phyloP scores from a whole-genome alignment of 2,113 vertebrate genomes.

The Tragelaphus imberbis region DNA sequence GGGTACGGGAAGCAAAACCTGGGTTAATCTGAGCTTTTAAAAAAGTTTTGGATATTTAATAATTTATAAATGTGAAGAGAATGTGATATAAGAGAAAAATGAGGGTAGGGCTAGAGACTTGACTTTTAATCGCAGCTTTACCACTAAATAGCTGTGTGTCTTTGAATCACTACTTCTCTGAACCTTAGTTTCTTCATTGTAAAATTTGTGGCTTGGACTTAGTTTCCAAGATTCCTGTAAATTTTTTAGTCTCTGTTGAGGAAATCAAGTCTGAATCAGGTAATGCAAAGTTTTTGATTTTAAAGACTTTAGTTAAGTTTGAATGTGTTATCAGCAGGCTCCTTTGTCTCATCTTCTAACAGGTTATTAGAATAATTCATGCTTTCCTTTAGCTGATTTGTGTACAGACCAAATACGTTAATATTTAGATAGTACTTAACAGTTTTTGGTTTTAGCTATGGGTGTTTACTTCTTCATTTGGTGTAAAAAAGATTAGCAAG shows the following conservation, averaged over 20 bases:
- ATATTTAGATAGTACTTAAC: not conserved
- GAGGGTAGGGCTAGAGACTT: not conserved
- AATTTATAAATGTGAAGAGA: not conserved
- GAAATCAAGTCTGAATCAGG: not conserved
- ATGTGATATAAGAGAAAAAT: not conserved
- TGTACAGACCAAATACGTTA: not conserved
- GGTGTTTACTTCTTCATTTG: not conserved
- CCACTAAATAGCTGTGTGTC: not conserved
- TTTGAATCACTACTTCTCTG: conserved; percentile 7
- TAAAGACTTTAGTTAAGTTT: not conserved
- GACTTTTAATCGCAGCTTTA: not conserved
- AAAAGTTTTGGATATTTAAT: not conserved
- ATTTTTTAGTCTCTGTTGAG: not conserved
- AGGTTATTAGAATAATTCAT: not conserved
- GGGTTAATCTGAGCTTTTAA: not conserved
- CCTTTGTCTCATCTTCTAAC: not conserved
- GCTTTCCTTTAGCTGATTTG: not conserved
- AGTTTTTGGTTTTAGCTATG: not conserved
- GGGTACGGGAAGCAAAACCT: conserved; percentile 10
- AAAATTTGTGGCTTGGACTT: not conserved
- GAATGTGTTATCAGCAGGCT: not conserved
- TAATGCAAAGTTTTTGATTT: conserved; percentile 12
- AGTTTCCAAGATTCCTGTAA: not conserved
- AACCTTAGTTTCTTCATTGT: conserved; percentile 1
- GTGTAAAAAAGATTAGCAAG: not conserved